Evolutionary conservation across 2,888 invertebrate species (phyloP), one percentile per base, ranked within the genome.

Genomic region (Hydraecia micacea): DNA sequence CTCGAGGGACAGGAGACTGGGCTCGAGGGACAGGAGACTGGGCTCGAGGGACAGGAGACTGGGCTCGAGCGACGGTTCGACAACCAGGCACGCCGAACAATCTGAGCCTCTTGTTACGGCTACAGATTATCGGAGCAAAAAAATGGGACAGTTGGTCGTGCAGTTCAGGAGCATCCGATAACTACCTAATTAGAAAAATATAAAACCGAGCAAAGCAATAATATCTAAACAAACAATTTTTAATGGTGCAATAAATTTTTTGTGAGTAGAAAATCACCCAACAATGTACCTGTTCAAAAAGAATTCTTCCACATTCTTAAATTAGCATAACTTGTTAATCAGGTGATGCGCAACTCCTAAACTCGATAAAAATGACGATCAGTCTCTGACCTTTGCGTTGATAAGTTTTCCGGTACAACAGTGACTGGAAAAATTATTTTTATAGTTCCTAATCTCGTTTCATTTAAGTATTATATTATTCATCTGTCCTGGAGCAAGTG

Each of bases 261-360:
- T 6, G 11, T 13, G 49, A 32, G 15, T 36, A 25, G 5, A 36
- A 52, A 69, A 69, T 69, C 13, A 49, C 13, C 7, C 13, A 13
- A 46, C 13, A 46, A 28, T 28, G 7, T 67, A 8, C 1, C 21
- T 49, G 9, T 36, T 21, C 6, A 32, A 62, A 75, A 9, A 77
- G 39, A 25, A 28, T 32, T 15, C 25, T 25, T 11, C 9, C 6
- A 52, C 18, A 52, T 52, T n/a, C 2, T 25, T 13, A 60, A n/a
- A 52, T 71, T 62, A 52, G 9, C 66, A 81, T 82, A 68, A 82
- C 66, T 55, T 21, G 82, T 36, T 62, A 32, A 39, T 18, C 46
- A 13, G 0, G 60, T 75, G 42, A 42, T 82, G n/a, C 67, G 77
- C 7, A 82, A 67, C 25, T 49, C 8, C 21, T 58, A 25, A n/a